Percentiles rank a stretch among this genome's conserved stretches.
These are phyloP conservation scores for Agapostemon virescens DNA, from an alignment of 2,888 invertebrate species.

Conservation along the genomic window DNA sequence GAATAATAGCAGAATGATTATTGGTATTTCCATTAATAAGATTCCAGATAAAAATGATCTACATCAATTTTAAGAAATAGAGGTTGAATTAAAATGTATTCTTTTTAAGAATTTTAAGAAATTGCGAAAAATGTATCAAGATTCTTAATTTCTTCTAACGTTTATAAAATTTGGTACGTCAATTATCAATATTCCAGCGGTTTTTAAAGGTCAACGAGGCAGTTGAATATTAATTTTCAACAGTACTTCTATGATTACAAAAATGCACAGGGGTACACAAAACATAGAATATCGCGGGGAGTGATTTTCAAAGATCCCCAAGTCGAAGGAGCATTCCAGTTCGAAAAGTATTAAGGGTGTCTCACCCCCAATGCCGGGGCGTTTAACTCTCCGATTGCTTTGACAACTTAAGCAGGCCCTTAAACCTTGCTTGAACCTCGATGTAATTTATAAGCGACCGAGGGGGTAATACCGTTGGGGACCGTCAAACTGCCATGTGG, in stretches of 20 bases:
- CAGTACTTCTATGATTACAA: not conserved
- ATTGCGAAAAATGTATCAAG: no score
- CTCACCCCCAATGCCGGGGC: constrained; percentile 62
- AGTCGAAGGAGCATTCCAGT: constrained; percentile 50
- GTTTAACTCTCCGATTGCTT: constrained; percentile 77
- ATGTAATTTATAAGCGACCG: constrained; percentile 79
- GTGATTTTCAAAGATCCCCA: constrained; percentile 27
- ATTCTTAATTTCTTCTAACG: no score
- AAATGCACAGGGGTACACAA: not conserved
- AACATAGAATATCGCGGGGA: constrained; percentile 7
- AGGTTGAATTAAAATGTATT: no score
- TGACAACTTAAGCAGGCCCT: constrained; percentile 79
- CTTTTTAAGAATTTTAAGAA: not conserved
- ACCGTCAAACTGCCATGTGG: constrained; percentile 79
- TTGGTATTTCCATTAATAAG: not conserved
- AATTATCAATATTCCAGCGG: no score
- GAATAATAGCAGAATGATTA: not conserved
- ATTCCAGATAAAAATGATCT: no score
- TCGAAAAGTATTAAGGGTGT: constrained; percentile 65
- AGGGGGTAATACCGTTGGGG: constrained; percentile 72
- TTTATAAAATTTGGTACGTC: no score
- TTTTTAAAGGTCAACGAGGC: not conserved
- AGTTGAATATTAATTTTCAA: not conserved
- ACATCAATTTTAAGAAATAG: no score
- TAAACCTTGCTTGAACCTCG: constrained; percentile 76